Conservation (phyloP, 2,113 vertebrate species). For the Nothocercus nigrocapillus region DNA sequence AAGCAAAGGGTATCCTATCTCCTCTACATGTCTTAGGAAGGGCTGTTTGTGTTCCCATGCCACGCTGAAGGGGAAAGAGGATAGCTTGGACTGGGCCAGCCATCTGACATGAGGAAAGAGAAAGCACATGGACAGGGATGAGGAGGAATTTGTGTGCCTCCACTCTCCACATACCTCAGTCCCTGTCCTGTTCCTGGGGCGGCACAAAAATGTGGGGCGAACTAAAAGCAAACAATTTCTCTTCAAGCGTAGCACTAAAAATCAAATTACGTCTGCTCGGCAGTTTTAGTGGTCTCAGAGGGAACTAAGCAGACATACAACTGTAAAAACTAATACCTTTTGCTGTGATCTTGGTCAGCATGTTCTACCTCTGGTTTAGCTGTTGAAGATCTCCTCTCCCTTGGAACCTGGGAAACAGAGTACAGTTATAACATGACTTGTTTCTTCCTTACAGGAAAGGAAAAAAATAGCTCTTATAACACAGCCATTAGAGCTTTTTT, state of each 20-base stretch:
- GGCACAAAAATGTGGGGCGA: not conserved
- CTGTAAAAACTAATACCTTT: conserved; percentile 83
- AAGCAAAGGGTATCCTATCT: not conserved
- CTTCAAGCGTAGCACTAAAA: not conserved
- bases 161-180: not conserved
- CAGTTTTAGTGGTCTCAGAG: not conserved
- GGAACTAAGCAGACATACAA: not conserved
- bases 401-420: conserved; percentile 86
- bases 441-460: not conserved
- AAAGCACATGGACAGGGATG: not conserved
- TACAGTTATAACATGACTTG: not conserved
- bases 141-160: not conserved
- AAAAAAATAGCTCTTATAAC: not conserved
- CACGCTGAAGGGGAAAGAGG: not conserved
- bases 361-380: conserved; percentile 89
- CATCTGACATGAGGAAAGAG: not conserved
- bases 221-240: not conserved
- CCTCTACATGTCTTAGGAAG: rapidly evolving
- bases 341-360: conserved; percentile 93
- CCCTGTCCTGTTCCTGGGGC: not conserved
- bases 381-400: conserved; percentile 90
- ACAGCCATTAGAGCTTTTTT: not conserved
- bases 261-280: not conserved
- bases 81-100: not conserved
- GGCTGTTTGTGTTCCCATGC: not conserved